These are phyloP conservation scores for Yoshiicerus persimilis DNA, from an alignment of 1,140 invertebrate species.

Conservation along the genomic window DNA sequence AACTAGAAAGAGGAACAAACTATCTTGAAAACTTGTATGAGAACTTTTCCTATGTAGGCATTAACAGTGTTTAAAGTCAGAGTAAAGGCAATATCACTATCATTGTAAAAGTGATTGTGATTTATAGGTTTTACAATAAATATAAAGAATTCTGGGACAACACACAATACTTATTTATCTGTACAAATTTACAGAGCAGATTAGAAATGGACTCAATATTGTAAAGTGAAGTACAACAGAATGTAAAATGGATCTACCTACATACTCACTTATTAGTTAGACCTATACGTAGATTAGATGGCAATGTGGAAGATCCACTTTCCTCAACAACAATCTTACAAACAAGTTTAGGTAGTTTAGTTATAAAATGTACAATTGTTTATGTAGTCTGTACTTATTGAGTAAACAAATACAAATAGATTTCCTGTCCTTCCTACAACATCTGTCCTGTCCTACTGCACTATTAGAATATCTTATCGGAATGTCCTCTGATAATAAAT, in stretches of 20 bases:
- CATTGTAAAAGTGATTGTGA: background rate
- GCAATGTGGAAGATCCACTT: background rate
- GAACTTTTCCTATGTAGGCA: background rate
- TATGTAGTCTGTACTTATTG: background rate
- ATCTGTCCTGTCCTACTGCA: background rate
- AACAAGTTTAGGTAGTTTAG: background rate
- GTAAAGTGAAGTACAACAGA: background rate
- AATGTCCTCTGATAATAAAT: background rate
- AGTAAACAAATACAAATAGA: background rate
- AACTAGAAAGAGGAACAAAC: background rate
- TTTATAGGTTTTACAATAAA: background rate
- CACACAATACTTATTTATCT: background rate
- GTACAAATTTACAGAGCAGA: background rate
- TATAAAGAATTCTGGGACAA: background rate
- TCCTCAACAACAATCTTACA: background rate
- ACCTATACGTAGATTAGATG: background rate
- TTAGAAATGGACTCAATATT: background rate
- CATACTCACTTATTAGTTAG: background rate
- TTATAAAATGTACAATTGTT: background rate
- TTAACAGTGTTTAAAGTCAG: background rate
- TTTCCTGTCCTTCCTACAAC: background rate
- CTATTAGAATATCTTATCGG: background rate
- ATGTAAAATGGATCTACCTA: background rate
- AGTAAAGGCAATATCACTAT: background rate
- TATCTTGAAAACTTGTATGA: background rate